Evolutionary conservation across 2,113 vertebrate species (phyloP), one percentile per base, ranked within the genome.

Genomic region (Syrrhaptes paradoxus): DNA sequence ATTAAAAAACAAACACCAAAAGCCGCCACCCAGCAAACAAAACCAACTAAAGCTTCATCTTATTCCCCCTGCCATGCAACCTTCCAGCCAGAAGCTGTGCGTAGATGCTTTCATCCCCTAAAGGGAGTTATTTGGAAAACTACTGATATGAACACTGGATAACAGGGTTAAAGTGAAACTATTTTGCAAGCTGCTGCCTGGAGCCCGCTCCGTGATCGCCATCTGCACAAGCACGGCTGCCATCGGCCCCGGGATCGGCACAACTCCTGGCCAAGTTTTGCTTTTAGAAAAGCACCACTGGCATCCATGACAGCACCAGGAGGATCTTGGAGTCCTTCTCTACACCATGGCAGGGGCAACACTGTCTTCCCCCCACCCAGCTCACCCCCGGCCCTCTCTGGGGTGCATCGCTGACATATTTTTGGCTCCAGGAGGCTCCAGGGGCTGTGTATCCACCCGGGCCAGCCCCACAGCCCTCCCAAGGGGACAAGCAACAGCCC

Each of bases 121-220:
- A 81, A 89, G 87, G 62, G 73, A 81, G 55, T 0, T 22, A 86
- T 84, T 46, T 81, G 86, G 83, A 84, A 87, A 94, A 74, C 73
- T 71, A 55, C 87, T 1, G 91, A 77, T 81, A 38, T 0, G 52
- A 59, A 46, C 3, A 48, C 34, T 17, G 90, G 92, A 28, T 65
- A 91, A 91, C 22, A 57, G 66, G 77, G 92, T 78, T 91, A 94
- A 94, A 96, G 89, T 78, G 95, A 93, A 96, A 96, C 93, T 91
- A 71, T 93, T 91, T 62, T 75, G 87, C 77, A 75, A 86, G 86
- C 89, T 12, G 68, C 84, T 77, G 89, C 84, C 63, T 3, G 63
- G 62, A 93, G 74, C 87, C 78, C 4, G 6, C 62, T 73, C 82
- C 5, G 34, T 5, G 29, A 28, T 24, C 49, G 3, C 65, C 22